A percentile compares a stretch with the other conserved stretches of the same genome.
These are phyloP conservation scores for Agelastica alni DNA, from an alignment of 2,888 invertebrate species.

Conservation along the genomic window DNA sequence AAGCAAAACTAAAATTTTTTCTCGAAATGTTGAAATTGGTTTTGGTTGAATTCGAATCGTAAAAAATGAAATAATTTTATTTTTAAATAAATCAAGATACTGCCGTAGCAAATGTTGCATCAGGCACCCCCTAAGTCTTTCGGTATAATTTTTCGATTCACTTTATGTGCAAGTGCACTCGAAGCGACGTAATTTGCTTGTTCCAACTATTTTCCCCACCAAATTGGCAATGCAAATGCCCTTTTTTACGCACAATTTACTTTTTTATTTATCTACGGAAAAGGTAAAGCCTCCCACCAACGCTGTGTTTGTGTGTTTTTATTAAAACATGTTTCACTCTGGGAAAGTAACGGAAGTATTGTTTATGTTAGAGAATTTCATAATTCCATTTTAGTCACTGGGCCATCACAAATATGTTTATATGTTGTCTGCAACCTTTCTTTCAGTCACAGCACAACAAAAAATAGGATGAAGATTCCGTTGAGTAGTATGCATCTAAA, in stretches of 20 bases:
- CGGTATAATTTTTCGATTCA: slow-evolving; percentile 23
- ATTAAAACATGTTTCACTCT: slow-evolving; percentile 45
- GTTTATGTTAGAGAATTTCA: slow-evolving; percentile 15
- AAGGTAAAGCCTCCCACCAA: slow-evolving; percentile 38
- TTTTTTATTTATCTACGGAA: slow-evolving; percentile 47
- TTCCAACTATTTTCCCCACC: slow-evolving; percentile 35
- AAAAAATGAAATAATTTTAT: too few species aligned
- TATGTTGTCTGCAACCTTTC: too few species aligned
- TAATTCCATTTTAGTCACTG: slow-evolving; percentile 17
- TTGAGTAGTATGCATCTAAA: too few species aligned
- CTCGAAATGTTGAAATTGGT: too few species aligned
- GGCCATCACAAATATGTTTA: neutral
- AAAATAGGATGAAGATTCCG: neutral
- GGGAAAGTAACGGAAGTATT: slow-evolving; percentile 25
- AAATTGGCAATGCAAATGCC: slow-evolving; percentile 47
- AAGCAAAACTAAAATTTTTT: too few species aligned
- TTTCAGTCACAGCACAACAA: neutral
- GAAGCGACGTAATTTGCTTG: slow-evolving; percentile 42
- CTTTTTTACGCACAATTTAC: slow-evolving; percentile 50
- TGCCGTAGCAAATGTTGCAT: too few species aligned
- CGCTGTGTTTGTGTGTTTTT: slow-evolving; percentile 41
- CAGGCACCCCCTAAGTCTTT: slow-evolving; percentile 12
- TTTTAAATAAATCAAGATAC: too few species aligned
- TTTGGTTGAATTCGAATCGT: too few species aligned
- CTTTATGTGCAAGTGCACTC: slow-evolving; percentile 35